Conservation (phyloP, 2,797 vertebrate genomes). For the Tangara arthus region DNA sequence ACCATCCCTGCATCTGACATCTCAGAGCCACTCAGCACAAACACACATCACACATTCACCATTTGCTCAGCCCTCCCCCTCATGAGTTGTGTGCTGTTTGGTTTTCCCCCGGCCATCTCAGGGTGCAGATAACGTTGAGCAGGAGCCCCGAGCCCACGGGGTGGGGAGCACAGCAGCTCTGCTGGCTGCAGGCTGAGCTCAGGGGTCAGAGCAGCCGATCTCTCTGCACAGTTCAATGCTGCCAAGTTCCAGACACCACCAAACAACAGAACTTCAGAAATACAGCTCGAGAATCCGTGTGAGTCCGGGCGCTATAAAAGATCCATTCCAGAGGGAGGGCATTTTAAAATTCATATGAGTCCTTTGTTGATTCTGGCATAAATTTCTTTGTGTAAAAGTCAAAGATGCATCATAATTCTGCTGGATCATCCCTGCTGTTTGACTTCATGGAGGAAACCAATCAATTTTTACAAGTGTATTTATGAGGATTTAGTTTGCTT, state of each 20-base stretch:
- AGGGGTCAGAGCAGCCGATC: not conserved
- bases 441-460: not conserved
- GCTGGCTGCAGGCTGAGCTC: not conserved
- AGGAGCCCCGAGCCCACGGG: not conserved
- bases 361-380: not conserved
- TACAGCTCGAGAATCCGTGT: not conserved
- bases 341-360: not conserved
- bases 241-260: not conserved
- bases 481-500: not conserved
- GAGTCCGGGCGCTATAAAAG: not conserved
- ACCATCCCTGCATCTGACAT: conserved; percentile 49
- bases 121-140: not conserved
- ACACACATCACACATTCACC: not conserved
- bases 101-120: not conserved
- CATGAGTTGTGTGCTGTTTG: not conserved
- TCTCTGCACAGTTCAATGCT: not conserved
- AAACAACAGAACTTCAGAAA: not conserved
- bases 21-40: conserved; percentile 5
- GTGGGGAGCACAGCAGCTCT: not conserved
- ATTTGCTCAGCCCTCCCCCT: conserved; percentile 20
- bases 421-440: not conserved
- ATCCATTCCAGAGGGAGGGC: not conserved
- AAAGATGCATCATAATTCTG: not conserved
- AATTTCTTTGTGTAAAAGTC: not conserved
- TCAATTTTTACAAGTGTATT: not conserved